Conservation (phyloP, 2,113 vertebrate genomes). For the Rynchops niger region DNA sequence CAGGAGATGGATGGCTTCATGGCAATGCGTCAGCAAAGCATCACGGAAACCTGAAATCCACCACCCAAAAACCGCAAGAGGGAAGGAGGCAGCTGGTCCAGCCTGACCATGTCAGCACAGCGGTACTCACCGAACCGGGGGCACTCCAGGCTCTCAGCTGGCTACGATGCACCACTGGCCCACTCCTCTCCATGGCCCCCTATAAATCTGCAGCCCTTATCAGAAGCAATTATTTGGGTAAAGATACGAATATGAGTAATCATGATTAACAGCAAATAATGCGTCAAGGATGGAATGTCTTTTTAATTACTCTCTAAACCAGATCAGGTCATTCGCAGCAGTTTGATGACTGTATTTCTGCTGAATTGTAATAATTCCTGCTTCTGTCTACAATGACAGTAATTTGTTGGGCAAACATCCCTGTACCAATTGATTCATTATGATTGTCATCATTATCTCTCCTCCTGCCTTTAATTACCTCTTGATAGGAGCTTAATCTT, state of each 20-base stretch:
- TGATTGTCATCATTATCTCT: background rate
- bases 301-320: slow-evolving; percentile 43
- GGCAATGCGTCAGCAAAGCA: background rate
- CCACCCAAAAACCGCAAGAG: background rate
- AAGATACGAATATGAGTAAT: slow-evolving; percentile 19
- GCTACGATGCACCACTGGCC: background rate
- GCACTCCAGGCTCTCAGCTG: background rate
- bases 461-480: slow-evolving; percentile 40
- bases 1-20: background rate
- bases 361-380: slow-evolving; percentile 8
- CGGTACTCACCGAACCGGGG: slow-evolving; percentile 6
- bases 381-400: background rate
- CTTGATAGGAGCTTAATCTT: slow-evolving; percentile 37
- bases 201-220: slow-evolving; percentile 66
- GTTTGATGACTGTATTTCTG: background rate
- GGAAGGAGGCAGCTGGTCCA: background rate
- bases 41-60: background rate
- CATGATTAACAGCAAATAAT: slow-evolving; percentile 38
- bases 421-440: background rate
- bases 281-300: background rate
- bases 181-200: background rate
- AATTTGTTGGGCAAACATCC: slow-evolving; percentile 65
- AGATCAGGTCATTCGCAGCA: background rate
- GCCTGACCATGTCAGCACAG: background rate
- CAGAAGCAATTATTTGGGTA: slow-evolving; percentile 49